Conservation (phyloP, 1,140 invertebrate genomes). For the Gerris buenoi region DNA sequence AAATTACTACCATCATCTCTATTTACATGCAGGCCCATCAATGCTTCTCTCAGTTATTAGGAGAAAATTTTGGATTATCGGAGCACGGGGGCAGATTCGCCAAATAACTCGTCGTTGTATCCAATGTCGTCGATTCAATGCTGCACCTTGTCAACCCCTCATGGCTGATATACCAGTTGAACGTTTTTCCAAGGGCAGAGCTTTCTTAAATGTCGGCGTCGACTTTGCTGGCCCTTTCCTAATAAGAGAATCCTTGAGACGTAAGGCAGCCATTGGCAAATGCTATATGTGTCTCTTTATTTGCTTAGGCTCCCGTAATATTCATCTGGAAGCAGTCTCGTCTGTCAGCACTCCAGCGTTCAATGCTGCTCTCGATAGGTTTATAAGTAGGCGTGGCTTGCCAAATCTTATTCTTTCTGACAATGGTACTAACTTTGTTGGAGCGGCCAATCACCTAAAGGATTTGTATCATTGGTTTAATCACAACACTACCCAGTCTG, state of each 20-base stretch:
- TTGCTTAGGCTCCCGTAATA: conserved; percentile 29
- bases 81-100: conserved; percentile 17
- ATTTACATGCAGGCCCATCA: conserved; percentile 24
- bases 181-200: conserved; percentile 20
- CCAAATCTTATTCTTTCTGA: conserved; percentile 26
- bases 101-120: conserved; percentile 22
- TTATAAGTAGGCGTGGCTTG: neutral
- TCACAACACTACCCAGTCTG: neutral
- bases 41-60: conserved; percentile 19
- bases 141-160: conserved; percentile 11
- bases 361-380: conserved; percentile 25
- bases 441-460: conserved; percentile 16
- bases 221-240: conserved; percentile 31
- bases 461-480: too few relatives aligned
- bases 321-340: conserved; percentile 31
- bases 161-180: conserved; percentile 27
- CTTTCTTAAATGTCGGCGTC: conserved; percentile 27
- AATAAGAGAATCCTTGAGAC: conserved; percentile 21
- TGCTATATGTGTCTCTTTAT: conserved; percentile 31
- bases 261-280: conserved; percentile 25
- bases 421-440: conserved; percentile 29
- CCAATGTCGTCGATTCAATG: conserved; percentile 19
- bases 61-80: conserved; percentile 25
- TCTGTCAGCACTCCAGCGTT: conserved; percentile 29
- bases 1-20: conserved; percentile 21